Base-by-base conservation (phyloP, 2,113 vertebrate species). In the Dipodomys spectabilis region DNA sequence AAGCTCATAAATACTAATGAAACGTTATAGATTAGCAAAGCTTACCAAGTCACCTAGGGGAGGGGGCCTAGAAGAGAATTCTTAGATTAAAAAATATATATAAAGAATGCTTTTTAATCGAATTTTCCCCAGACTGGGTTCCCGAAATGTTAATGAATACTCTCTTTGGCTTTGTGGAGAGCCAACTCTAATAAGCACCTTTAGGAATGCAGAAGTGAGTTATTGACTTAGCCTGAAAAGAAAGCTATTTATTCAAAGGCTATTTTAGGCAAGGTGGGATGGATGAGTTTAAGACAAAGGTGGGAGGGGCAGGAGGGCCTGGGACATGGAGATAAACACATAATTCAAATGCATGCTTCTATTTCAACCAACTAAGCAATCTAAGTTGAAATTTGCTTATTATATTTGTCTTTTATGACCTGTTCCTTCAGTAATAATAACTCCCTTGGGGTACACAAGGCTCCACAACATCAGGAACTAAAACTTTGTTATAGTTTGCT, bases 1-100 rank as follows among this genome's bases (percentile, higher is more conserved):
- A 82, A 57, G 53, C 87, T 95, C 94, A 92, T 95, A 95, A 97
- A 95, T 96, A 94, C 92, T 94, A 94, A 96, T 95, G 95, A 97
- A 96, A 93, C 49, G 16, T 68, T 86, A 84, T 83, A 84, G 96
- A 96, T 95, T 92, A 96, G 90, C 71, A 44, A 85, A 93, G 90
- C 94, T 94, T 86, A 88, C 92, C 92, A 83, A 92, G 90, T 83
- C 90, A 94, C 92, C 91, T 68, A 35, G 30, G 62, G 84, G 92
- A 13, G 8, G 89, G 93, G 64, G 71, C 77, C 78, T 80, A 32
- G 78, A 78, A 89, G 80, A 90, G 67, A 93, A 94, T 86, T 94
- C 28, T 93, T 74, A 93, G 96, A 94, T 93, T 81, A 62, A 96
- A 94, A 96, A 88, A 86, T 88, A 88, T 77, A 86, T 88, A 88